Conservation (phyloP, 1,140 invertebrate genomes). For the Cylas formicarius region DNA sequence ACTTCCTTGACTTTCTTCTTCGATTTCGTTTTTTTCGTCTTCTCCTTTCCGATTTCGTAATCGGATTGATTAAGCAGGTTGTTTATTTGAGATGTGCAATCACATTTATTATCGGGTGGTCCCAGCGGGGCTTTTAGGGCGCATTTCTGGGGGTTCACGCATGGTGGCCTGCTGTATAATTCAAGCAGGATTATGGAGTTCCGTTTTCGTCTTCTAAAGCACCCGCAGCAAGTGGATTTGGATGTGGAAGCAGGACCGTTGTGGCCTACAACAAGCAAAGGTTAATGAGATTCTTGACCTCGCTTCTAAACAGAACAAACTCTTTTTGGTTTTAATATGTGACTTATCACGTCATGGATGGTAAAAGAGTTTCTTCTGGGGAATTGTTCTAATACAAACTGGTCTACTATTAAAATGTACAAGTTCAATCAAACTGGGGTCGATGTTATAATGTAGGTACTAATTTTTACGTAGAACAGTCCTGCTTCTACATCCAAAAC, state of each 20-base stretch:
- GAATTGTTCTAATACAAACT: too few species aligned
- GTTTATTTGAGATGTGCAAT: constrained; percentile 27
- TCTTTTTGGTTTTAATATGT: too few species aligned
- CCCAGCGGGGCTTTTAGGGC: constrained; percentile 36
- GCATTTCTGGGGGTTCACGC: constrained; percentile 29
- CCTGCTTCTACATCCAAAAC: too few species aligned
- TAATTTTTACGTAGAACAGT: too few species aligned
- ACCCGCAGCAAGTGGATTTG: constrained; percentile 38
- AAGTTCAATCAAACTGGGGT: too few species aligned
- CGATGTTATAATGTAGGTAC: too few species aligned
- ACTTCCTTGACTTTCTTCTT: constrained; percentile 12
- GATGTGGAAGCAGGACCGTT: constrained; percentile 41
- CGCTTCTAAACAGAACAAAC: too few species aligned
- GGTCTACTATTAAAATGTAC: too few species aligned
- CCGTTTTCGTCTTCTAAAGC: constrained; percentile 37
- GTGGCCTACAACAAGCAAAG: constrained; percentile 37
- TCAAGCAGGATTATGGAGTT: constrained; percentile 38
- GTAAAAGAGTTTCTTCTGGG: too few species aligned
- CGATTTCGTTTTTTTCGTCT: constrained; percentile 23
- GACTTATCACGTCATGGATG: too few species aligned
- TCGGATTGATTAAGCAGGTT: constrained; percentile 37
- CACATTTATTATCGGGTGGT: constrained; percentile 35
- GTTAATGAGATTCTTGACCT: constrained; percentile 3
- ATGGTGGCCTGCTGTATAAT: constrained; percentile 33
- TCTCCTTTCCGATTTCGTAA: constrained; percentile 34